Conservation (phyloP, 2,888 invertebrate genomes). For the Drosophila phalerata region DNA sequence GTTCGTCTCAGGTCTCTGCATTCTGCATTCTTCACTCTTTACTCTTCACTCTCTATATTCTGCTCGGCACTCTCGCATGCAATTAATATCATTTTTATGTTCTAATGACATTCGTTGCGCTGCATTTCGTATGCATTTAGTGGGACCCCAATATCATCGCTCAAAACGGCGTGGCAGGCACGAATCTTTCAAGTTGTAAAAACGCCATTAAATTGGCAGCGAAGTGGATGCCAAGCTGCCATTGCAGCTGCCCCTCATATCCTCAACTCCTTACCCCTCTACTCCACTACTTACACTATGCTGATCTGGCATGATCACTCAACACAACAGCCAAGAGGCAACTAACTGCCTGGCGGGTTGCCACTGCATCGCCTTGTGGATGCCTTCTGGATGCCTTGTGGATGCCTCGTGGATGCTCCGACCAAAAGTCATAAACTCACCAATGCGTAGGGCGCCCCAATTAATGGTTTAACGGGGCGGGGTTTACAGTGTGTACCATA, state of each 20-base stretch:
- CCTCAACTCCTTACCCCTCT: background rate
- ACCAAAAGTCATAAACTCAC: constrained; percentile 58
- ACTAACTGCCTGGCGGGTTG: constrained; percentile 45
- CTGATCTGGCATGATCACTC: constrained; percentile 69
- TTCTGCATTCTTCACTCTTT: constrained; percentile 1
- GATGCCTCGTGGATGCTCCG: constrained; percentile 30
- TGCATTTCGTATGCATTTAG: constrained; percentile 81
- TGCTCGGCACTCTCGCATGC: constrained; percentile 71
- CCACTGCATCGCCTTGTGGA: constrained; percentile 17
- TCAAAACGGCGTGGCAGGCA: constrained; percentile 81
- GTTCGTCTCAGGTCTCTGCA: constrained; percentile 24
- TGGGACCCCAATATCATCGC: constrained; percentile 70
- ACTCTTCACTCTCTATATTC: background rate
- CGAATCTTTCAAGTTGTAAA: constrained; percentile 84
- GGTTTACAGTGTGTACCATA: background rate
- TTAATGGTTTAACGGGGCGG: constrained; percentile 52
- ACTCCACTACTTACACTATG: background rate
- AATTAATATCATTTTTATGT: constrained; percentile 83
- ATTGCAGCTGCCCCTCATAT: constrained; percentile 1
- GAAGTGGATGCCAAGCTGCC: constrained; percentile 69
- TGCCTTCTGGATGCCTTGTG: constrained; percentile 26
- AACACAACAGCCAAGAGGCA: constrained; percentile 35
- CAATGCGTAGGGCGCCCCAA: constrained; percentile 68
- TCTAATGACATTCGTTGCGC: constrained; percentile 84
- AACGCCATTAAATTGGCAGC: constrained; percentile 84